A percentile compares a stretch with the other conserved stretches of the same genome.
phyloP scores from a whole-genome alignment of 1,140 invertebrate genomes.

The Aleiodes sp. region DNA sequence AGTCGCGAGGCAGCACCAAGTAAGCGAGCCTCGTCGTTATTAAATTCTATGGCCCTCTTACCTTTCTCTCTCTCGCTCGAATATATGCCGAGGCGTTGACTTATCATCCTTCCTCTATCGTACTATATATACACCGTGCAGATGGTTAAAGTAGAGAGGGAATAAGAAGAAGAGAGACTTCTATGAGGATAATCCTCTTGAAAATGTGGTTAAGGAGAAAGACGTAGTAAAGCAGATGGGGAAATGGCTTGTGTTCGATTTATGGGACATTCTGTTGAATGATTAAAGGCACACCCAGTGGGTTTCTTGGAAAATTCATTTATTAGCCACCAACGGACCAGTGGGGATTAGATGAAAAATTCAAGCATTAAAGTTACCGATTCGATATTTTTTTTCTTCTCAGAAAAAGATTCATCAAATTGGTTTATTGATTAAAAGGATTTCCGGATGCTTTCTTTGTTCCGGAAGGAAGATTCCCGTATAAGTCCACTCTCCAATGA shows the following conservation, averaged over 20 bases:
- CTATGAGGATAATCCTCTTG: constrained; percentile 1
- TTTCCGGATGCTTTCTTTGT: too few relatives aligned
- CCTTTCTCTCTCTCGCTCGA: too few relatives aligned
- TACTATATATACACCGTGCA: neutral
- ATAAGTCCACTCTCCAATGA: too few relatives aligned
- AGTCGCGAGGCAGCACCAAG: constrained; percentile 19
- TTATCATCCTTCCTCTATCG: constrained; percentile 43
- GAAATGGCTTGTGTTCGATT: constrained; percentile 13
- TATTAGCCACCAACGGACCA: too few relatives aligned
- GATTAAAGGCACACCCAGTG: neutral
- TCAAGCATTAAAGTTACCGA: too few relatives aligned
- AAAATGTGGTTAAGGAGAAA: constrained; percentile 1
- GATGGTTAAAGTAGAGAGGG: neutral
- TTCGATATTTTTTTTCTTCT: too few relatives aligned
- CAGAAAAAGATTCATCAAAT: too few relatives aligned
- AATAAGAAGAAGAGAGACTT: neutral
- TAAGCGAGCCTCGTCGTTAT: constrained; percentile 54
- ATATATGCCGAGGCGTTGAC: constrained; percentile 47
- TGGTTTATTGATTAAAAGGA: too few relatives aligned
- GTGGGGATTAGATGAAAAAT: too few relatives aligned
- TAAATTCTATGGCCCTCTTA: constrained; percentile 62
- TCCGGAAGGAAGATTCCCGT: too few relatives aligned
- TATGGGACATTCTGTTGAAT: constrained; percentile 2
- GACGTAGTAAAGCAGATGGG: neutral
- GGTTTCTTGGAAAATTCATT: neutral